A percentile compares a stretch with the other conserved stretches of the same genome.
phyloP scores from a whole-genome alignment of 1,140 invertebrate genomes.

The Bombus confusus region DNA sequence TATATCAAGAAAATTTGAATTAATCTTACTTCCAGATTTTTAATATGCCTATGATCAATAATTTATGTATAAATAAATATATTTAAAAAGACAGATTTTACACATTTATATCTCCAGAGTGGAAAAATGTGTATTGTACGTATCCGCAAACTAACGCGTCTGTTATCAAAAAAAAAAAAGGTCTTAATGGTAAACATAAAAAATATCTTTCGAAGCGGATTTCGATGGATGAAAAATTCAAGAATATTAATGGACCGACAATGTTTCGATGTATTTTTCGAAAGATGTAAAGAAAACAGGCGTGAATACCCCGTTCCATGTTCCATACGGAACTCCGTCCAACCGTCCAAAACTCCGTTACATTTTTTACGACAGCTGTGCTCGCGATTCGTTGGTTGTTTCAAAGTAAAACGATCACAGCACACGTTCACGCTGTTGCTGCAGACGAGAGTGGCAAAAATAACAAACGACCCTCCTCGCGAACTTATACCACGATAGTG shows the following conservation, averaged over 20 bases:
- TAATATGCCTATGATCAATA: too few relatives aligned
- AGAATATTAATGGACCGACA: neutral
- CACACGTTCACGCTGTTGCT: neutral
- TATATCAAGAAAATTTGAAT: neutral
- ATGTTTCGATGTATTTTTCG: neutral
- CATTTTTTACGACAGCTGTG: slow-evolving; percentile 22
- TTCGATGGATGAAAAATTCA: slow-evolving; percentile 11
- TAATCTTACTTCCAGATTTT: neutral
- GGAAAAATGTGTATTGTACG: neutral
- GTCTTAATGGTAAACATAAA: neutral
- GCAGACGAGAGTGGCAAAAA: neutral
- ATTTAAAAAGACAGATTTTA: too few relatives aligned
- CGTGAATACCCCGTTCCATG: neutral
- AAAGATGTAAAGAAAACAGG: neutral
- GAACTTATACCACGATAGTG: neutral
- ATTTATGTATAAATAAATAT: too few relatives aligned
- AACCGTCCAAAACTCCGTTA: too few relatives aligned
- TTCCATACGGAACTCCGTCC: neutral
- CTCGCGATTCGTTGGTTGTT: neutral
- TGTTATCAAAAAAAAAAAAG: too few relatives aligned
- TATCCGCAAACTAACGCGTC: neutral
- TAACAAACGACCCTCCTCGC: neutral
- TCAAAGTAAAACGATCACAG: neutral
- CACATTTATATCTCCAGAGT: neutral
- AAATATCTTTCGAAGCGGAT: neutral